These are phyloP conservation scores for Lordiphosa fenestrarum DNA, from an alignment of 2,888 invertebrate genomes.

Conservation along the genomic window DNA sequence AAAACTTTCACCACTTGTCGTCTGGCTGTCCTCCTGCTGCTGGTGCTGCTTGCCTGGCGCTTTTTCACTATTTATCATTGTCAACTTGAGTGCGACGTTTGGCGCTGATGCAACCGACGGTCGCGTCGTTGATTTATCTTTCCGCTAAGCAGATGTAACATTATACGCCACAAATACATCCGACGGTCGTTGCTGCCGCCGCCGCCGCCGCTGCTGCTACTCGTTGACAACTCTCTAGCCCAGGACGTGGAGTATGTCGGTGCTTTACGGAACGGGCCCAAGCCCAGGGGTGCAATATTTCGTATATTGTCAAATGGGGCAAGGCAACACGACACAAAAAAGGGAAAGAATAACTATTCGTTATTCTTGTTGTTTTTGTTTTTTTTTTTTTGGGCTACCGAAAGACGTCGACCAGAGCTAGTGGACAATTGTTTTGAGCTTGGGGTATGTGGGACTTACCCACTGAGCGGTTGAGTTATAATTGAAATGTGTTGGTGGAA, in stretches of 20 bases:
- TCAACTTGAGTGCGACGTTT: slow-evolving; percentile 74
- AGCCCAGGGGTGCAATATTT: slow-evolving; percentile 73
- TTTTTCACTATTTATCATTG: slow-evolving; percentile 75
- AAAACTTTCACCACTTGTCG: slow-evolving; percentile 71
- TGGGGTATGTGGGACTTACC: background rate
- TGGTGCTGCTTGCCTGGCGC: slow-evolving; percentile 58
- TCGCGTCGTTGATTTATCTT: slow-evolving; percentile 69
- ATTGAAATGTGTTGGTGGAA: too few species aligned
- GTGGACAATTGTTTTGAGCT: too few species aligned
- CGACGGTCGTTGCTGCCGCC: slow-evolving; percentile 50
- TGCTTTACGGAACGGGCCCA: slow-evolving; percentile 17
- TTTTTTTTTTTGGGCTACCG: too few species aligned
- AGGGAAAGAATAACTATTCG: slow-evolving; percentile 13
- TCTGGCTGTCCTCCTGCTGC: slow-evolving; percentile 27
- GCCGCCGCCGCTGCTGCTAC: slow-evolving; percentile 54
- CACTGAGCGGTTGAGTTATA: background rate
- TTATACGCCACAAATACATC: slow-evolving; percentile 76
- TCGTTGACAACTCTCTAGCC: slow-evolving; percentile 33
- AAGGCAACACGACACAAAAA: slow-evolving; percentile 22
- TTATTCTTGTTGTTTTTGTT: too few species aligned
- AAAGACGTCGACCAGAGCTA: too few species aligned
- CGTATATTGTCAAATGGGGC: slow-evolving; percentile 71
- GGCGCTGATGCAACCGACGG: slow-evolving; percentile 53
- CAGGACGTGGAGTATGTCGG: slow-evolving; percentile 10
- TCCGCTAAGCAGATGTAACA: slow-evolving; percentile 74